Evolutionary conservation across 2,797 vertebrate species (phyloP).

Genomic region (Rhincodon typus): DNA sequence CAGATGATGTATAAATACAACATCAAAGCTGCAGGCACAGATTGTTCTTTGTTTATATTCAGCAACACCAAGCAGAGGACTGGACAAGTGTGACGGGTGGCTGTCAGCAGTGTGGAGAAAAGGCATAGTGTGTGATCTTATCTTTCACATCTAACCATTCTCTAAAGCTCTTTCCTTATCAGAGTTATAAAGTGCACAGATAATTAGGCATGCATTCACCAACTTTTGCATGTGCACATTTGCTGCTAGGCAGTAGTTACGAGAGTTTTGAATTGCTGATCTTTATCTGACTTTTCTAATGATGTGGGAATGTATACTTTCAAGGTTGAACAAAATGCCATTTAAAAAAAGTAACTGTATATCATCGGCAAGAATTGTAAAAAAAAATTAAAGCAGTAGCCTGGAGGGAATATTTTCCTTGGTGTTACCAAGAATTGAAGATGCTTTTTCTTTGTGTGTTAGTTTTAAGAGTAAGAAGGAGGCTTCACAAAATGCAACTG

Average conservation of each 20-base stretch:
- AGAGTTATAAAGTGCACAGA: neutral
- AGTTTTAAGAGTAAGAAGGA: neutral
- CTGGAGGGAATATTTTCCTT: neutral
- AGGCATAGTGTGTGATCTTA: neutral
- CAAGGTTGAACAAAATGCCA: neutral
- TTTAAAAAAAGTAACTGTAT: neutral
- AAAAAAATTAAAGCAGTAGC: neutral
- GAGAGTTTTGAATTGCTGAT: neutral
- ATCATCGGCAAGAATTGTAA: neutral
- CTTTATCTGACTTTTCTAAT: constrained; percentile 1
- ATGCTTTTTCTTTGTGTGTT: neutral
- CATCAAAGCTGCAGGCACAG: neutral
- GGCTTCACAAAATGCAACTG: neutral
- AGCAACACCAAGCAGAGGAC: neutral
- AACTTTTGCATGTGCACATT: neutral
- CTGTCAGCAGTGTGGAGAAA: neutral
- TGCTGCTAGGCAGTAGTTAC: neutral
- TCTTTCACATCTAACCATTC: neutral
- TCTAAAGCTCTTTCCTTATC: constrained; percentile 3
- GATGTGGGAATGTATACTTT: neutral
- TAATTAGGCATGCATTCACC: constrained; percentile 21
- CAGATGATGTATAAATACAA: constrained; percentile 29
- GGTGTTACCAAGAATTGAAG: too few relatives aligned
- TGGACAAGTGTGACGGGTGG: neutral
- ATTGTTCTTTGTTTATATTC: constrained; percentile 13